Conservation (phyloP, 2,888 invertebrate species). For the Norana najaformis region DNA sequence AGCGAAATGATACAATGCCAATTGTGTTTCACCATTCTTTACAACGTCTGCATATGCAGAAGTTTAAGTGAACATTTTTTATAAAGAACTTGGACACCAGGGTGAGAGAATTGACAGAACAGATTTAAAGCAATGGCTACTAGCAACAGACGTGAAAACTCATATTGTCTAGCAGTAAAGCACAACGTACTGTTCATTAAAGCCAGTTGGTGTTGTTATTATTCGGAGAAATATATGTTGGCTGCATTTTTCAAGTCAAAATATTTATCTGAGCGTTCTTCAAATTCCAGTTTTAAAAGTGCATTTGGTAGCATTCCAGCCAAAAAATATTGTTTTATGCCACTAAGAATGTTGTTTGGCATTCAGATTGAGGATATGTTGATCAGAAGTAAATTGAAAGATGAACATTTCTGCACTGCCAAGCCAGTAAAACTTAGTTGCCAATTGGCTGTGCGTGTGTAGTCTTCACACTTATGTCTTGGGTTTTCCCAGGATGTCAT, state of each 20-base stretch:
- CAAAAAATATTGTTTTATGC: neutral
- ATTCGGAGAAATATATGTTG: neutral
- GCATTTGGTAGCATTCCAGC: neutral
- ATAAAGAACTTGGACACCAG: neutral
- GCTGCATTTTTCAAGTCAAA: neutral
- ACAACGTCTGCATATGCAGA: too few relatives aligned
- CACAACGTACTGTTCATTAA: neutral
- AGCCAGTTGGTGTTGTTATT: neutral
- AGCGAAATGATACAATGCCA: too few relatives aligned
- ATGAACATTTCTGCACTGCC: neutral
- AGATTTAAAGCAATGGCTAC: neutral
- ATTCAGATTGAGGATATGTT: conserved; percentile 1
- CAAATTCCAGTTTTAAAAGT: neutral
- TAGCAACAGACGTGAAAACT: neutral
- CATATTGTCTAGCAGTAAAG: neutral
- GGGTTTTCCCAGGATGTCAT: neutral
- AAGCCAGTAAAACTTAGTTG: neutral
- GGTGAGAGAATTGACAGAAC: neutral
- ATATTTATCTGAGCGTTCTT: neutral
- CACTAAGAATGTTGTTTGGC: neutral
- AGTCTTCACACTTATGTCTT: neutral
- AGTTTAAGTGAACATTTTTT: too few relatives aligned
- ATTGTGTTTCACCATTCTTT: too few relatives aligned
- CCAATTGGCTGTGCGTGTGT: neutral
- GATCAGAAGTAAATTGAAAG: neutral